Percentiles rank a stretch among this genome's conserved stretches.
These are phyloP conservation scores for Toxotes chatareus DNA, from an alignment of 2,113 vertebrate species.

Conservation along the genomic window DNA sequence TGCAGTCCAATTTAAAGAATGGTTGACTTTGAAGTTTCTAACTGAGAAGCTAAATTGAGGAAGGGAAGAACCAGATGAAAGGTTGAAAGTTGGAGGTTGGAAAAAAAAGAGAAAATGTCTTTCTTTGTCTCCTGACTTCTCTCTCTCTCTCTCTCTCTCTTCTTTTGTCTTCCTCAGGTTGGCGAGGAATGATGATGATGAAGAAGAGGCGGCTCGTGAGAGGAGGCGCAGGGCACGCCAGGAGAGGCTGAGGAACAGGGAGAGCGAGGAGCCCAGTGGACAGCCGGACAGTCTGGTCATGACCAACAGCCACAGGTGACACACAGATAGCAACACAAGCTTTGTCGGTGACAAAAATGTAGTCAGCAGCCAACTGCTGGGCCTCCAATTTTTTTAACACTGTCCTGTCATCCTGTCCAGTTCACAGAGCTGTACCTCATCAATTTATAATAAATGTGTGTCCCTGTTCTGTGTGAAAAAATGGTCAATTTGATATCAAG, in stretches of 20 bases:
- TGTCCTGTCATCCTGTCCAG: neutral
- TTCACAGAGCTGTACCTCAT: neutral
- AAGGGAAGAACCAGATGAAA: conserved; percentile 1
- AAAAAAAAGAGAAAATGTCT: conserved; percentile 2
- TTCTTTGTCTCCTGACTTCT: conserved; percentile 25
- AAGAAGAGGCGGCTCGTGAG: conserved; percentile 95
- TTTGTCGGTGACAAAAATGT: neutral
- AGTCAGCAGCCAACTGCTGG: neutral
- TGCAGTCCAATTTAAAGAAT: conserved; percentile 67
- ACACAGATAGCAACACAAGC: neutral
- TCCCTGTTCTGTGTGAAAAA: neutral
- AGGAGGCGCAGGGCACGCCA: conserved; percentile 94
- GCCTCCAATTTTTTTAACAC: neutral
- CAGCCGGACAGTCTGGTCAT: conserved; percentile 84
- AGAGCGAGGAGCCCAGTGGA: conserved; percentile 86
- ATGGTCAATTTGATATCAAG: neutral
- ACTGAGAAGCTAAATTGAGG: conserved; percentile 50
- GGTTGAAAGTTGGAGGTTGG: conserved; percentile 2
- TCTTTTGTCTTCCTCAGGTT: conserved; percentile 79
- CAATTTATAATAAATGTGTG: conserved; percentile 2
- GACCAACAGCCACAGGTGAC: conserved; percentile 93
- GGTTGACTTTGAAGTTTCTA: conserved; percentile 62
- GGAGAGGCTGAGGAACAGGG: conserved; percentile 87
- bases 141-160: conserved; percentile 15
- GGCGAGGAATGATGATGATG: conserved; percentile 91